These are phyloP conservation scores for Rhombomys opimus DNA, from an alignment of 2,113 vertebrate genomes.

Conservation along the genomic window DNA sequence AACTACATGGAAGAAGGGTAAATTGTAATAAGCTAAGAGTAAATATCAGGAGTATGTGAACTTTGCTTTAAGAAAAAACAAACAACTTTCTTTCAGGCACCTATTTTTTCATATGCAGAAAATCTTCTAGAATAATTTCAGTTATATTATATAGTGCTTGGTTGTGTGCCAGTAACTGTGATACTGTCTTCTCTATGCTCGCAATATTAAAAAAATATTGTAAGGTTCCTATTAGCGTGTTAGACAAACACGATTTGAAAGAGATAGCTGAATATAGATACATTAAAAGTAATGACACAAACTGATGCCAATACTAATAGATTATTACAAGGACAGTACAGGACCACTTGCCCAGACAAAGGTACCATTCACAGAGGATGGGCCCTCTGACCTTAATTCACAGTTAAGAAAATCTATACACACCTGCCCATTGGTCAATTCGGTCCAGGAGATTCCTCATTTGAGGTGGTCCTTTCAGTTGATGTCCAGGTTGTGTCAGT, in stretches of 20 bases:
- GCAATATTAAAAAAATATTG: neutral
- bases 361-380: neutral
- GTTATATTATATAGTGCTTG: neutral
- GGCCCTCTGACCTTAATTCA: neutral
- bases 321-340: neutral
- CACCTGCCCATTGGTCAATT: too few relatives aligned
- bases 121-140: conserved; percentile 23
- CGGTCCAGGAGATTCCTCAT: neutral
- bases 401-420: neutral
- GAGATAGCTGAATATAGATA: neutral
- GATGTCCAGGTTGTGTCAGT: neutral
- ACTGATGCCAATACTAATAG: neutral
- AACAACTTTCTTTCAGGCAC: neutral
- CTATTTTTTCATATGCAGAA: neutral
- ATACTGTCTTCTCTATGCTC: neutral
- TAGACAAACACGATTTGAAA: neutral
- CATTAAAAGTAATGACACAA: neutral
- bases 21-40: neutral
- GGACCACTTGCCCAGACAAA: neutral
- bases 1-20: neutral
- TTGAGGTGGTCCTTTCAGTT: neutral
- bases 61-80: conserved; percentile 43
- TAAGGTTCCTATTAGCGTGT: neutral
- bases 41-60: neutral
- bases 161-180: neutral